phyloP scores from a whole-genome alignment of 2,113 vertebrate genomes.

The Clarias macrocephalus region DNA sequence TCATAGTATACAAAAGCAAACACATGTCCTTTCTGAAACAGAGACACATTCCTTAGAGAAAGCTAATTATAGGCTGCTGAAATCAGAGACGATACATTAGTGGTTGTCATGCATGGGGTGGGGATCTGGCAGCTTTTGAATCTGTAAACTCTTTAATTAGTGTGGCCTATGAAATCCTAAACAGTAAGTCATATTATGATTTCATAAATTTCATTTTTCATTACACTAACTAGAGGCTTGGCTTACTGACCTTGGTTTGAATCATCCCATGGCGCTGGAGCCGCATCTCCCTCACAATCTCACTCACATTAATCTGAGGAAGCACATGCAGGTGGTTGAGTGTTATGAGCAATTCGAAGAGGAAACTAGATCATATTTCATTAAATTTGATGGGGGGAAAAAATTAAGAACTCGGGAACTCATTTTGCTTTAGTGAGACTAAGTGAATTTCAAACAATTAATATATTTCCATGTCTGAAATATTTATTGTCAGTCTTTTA shows the following conservation, averaged over 20 bases:
- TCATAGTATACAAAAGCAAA: slow-evolving; percentile 36
- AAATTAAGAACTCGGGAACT: neutral
- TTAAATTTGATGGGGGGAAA: neutral
- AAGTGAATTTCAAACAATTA: neutral
- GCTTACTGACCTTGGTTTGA: slow-evolving; percentile 85
- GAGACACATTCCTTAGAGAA: slow-evolving; percentile 26
- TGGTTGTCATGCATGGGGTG: slow-evolving; percentile 19
- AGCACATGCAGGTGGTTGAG: slow-evolving; percentile 44
- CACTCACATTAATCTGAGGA: slow-evolving; percentile 83
- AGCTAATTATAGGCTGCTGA: slow-evolving; percentile 41
- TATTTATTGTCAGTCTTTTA: neutral
- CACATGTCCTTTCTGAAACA: slow-evolving; percentile 10
- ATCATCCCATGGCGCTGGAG: slow-evolving; percentile 87
- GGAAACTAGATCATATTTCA: neutral
- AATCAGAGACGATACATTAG: slow-evolving; percentile 35
- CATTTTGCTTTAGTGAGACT: neutral
- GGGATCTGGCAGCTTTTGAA: neutral
- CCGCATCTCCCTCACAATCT: slow-evolving; percentile 88
- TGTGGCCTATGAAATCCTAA: neutral
- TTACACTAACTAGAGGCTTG: neutral
- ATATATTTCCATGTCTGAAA: neutral
- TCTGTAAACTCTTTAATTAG: slow-evolving; percentile 24
- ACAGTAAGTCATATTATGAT: neutral
- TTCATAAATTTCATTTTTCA: slow-evolving; percentile 24
- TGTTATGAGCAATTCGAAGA: slow-evolving; percentile 14